phyloP scores from a whole-genome alignment of 1,140 invertebrate genomes.

The Akabosia matsudoensis region DNA sequence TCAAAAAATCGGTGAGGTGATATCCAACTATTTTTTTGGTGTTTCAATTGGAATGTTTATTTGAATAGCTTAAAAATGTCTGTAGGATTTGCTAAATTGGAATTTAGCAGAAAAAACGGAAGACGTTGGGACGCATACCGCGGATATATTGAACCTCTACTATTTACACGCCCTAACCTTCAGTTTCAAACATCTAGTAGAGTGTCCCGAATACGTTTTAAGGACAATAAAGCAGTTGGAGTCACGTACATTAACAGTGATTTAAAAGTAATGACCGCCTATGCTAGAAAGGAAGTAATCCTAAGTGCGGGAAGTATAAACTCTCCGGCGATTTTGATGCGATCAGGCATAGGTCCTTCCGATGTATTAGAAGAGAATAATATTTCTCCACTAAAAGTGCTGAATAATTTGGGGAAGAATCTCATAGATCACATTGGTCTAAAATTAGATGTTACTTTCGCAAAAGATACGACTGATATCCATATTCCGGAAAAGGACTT shows the following conservation, averaged over 20 bases:
- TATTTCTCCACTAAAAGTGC: background rate
- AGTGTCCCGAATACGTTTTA: background rate
- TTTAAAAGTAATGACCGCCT: background rate
- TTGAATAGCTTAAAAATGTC: background rate
- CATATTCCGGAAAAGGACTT: background rate
- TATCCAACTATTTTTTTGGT: too few species aligned
- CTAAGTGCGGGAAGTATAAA: background rate
- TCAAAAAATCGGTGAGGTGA: slow-evolving; percentile 64
- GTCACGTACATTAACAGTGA: background rate
- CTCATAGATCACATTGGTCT: background rate
- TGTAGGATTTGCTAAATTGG: background rate
- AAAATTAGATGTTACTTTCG: background rate
- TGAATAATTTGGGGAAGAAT: background rate
- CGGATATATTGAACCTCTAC: background rate
- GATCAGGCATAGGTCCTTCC: background rate
- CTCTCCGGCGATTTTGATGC: background rate
- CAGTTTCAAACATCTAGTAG: background rate
- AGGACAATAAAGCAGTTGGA: background rate
- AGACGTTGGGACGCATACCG: background rate
- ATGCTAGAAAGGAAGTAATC: background rate
- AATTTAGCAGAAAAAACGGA: background rate
- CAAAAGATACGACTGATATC: background rate
- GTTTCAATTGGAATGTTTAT: background rate
- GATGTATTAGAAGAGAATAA: background rate
- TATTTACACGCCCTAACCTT: background rate